Evolutionary conservation across 2,888 invertebrate species (phyloP).

Genomic region (Eucriotettix oculatus): DNA sequence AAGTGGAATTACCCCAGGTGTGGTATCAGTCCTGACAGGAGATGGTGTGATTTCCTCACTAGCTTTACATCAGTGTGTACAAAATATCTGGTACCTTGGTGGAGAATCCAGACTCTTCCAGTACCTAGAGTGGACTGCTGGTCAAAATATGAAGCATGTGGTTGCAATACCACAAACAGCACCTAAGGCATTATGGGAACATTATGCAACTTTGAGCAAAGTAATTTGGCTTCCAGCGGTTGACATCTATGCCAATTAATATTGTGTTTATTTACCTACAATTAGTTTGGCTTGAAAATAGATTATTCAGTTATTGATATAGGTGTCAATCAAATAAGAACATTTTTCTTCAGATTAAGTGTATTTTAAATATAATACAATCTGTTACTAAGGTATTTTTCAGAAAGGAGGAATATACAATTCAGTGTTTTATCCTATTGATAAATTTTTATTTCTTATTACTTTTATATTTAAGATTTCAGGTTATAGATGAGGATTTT

Average conservation of each 20-base stretch:
- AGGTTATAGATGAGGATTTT: too few species aligned
- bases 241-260: constrained; percentile 9
- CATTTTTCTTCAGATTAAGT: too few species aligned
- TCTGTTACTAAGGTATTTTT: too few species aligned
- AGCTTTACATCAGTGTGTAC: constrained; percentile 4
- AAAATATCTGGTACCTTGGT: not conserved
- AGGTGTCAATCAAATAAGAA: too few species aligned
- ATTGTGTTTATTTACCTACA: too few species aligned
- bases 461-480: too few species aligned
- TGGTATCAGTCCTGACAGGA: constrained; percentile 5
- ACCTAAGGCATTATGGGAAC: not conserved
- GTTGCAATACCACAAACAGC: not conserved
- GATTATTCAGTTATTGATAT: too few species aligned
- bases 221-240: constrained; percentile 6
- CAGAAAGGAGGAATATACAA: too few species aligned
- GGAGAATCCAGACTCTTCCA: not conserved
- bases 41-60: not conserved
- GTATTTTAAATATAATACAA: too few species aligned
- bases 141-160: constrained; percentile 2
- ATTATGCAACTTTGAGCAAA: constrained; percentile 2
- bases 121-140: not conserved
- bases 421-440: too few species aligned
- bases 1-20: constrained; percentile 5
- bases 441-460: too few species aligned
- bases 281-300: too few species aligned